Conservation (phyloP, 2,113 vertebrate genomes). For the Catagonus wagneri region DNA sequence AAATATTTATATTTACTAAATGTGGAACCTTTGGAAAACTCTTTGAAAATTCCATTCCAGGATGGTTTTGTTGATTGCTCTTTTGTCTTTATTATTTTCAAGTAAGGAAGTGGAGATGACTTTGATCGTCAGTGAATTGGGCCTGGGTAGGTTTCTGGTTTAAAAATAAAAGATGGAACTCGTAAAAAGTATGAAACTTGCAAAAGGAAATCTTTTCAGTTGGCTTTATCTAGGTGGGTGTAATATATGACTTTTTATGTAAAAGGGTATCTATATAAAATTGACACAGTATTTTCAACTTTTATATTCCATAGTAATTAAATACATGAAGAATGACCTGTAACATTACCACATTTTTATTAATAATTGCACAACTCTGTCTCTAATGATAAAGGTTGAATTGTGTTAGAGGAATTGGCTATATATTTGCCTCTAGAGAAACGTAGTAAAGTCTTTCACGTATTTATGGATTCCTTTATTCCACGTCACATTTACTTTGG, state of each 20-base stretch:
- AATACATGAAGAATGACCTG: conserved; percentile 91
- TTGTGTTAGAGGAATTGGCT: conserved; percentile 84
- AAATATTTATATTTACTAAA: conserved; percentile 76
- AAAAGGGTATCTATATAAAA: conserved; percentile 94
- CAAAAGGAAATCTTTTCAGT: conserved; percentile 84
- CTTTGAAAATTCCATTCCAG: conserved; percentile 82
- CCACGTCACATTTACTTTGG: conserved; percentile 86
- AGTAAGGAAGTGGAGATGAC: conserved; percentile 74
- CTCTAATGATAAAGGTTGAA: conserved; percentile 80
- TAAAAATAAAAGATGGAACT: conserved; percentile 81
- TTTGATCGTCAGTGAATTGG: conserved; percentile 70
- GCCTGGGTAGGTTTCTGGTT: conserved; percentile 81
- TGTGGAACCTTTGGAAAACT: conserved; percentile 67
- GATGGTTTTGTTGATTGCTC: conserved; percentile 63
- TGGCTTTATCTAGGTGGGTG: conserved; percentile 81
- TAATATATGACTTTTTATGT: conserved; percentile 93
- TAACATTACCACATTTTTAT: conserved; percentile 92
- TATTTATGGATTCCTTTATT: conserved; percentile 88
- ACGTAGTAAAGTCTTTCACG: conserved; percentile 71
- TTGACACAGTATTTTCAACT: conserved; percentile 94
- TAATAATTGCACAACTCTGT: conserved; percentile 89
- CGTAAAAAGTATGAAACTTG: conserved; percentile 80
- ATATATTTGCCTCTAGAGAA: conserved; percentile 81
- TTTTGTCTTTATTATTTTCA: conserved; percentile 72
- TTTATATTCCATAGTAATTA: conserved; percentile 90